Base-by-base conservation (phyloP, 2,113 vertebrate species). In the Anguilla rostrata region DNA sequence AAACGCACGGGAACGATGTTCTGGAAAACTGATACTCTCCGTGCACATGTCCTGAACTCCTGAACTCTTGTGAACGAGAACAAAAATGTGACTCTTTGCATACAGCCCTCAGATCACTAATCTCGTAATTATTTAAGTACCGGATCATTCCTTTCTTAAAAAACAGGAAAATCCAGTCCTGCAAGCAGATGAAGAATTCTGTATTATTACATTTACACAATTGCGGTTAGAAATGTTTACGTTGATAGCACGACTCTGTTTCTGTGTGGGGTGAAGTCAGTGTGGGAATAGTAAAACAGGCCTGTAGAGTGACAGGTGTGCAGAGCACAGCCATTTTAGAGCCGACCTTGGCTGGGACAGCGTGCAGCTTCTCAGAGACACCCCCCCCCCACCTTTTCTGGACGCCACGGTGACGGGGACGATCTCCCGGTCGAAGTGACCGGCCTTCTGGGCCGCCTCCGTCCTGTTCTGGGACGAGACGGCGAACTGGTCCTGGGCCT, bases 361-460 rank as follows among this genome's bases (percentile, higher is more conserved):
- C 20, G 14, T 26, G 60, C 3, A 20, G 60, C 14, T 20, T 6
- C 56, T 66, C n/a, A 9, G 53, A 34, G 57, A 46, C 40, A 3
- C 57, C 53, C 89, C 34, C 34, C 34, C 34, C 34, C 34, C 83
- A 94, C 98, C 98, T 97, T 98, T 99, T 87, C 97, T 96, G 43
- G 98, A 97, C 18, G 97, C 92, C 41, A 99, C 96, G 78, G 86
- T 83, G 87, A 99, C 95, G 0, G 98, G 95, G 34, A 99, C 97
- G 29, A 99, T 98, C 95, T 99, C 98, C 89, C 96, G 96, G 75
- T 96, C 92, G 88, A 99, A 99, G 90, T 96, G 93, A 40, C 98
- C 98, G 0, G 96, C 96, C 89, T 98, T 98, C 94, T 99, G 98
- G 0, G 98, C 97, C 2, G 89, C 93, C 90, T 99, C 98, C 0